phyloP scores from a whole-genome alignment of 2,113 vertebrate genomes.

The Eubucco bourcierii region DNA sequence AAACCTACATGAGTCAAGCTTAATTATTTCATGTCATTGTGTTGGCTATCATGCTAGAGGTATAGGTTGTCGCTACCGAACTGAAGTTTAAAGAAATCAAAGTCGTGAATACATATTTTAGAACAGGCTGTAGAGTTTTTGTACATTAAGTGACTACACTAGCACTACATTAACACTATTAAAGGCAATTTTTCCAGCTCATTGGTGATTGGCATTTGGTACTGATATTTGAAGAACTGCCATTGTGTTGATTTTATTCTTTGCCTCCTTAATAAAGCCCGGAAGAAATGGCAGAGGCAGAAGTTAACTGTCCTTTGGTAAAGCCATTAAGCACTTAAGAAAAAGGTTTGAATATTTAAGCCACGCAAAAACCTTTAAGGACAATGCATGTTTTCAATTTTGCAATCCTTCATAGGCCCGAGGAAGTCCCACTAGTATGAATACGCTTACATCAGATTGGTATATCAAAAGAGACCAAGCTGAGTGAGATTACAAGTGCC shows the following conservation, averaged over 20 bases:
- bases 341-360: constrained; percentile 16
- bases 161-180: constrained; percentile 40
- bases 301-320: constrained; percentile 29
- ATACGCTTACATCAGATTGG: not conserved
- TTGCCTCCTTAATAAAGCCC: constrained; percentile 39
- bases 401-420: constrained; percentile 7
- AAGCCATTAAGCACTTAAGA: constrained; percentile 28
- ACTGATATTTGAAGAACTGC: constrained; percentile 33
- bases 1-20: not conserved
- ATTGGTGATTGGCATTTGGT: constrained; percentile 56
- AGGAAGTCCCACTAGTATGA: constrained; percentile 1
- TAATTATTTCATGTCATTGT: not conserved
- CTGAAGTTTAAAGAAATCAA: constrained; percentile 17
- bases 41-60: not conserved
- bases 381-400: constrained; percentile 16
- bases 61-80: not conserved
- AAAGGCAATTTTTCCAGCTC: constrained; percentile 58
- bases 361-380: not conserved
- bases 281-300: constrained; percentile 26
- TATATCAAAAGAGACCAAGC: not conserved
- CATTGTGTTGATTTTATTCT: constrained; percentile 52
- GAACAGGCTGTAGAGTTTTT: constrained; percentile 16
- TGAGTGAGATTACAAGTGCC: not conserved
- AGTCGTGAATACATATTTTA: constrained; percentile 36
- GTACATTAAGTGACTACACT: constrained; percentile 1